Percentiles rank a stretch among this genome's conserved stretches.
These are phyloP conservation scores for Lagorchestes hirsutus DNA, from an alignment of 2,797 vertebrate species.

Conservation along the genomic window DNA sequence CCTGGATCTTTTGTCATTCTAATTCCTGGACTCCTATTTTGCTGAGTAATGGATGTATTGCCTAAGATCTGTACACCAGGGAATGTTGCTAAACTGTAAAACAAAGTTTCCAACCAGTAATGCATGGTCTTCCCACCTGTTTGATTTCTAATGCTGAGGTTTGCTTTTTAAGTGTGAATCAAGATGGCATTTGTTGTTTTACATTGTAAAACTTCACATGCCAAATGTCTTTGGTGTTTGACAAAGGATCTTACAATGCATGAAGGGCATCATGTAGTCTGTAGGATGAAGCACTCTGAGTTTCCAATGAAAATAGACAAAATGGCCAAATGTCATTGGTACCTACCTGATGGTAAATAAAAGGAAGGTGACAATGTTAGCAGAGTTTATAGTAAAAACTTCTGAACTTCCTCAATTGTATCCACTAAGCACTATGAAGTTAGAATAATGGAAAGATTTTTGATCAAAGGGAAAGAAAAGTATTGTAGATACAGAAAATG, in stretches of 20 bases:
- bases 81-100: conserved; percentile 35
- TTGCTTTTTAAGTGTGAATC: conserved; percentile 40
- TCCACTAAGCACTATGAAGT: neutral
- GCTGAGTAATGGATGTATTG: neutral
- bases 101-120: neutral
- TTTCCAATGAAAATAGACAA: conserved; percentile 14
- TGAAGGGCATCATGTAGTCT: neutral
- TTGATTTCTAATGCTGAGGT: neutral
- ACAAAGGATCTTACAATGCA: conserved; percentile 17
- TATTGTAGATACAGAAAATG: neutral
- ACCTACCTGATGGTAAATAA: neutral
- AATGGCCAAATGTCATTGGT: neutral
- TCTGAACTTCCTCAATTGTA: neutral
- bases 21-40: conserved; percentile 50
- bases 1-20: neutral
- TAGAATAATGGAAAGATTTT: neutral
- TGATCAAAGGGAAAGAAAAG: neutral
- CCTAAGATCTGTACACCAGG: conserved; percentile 36
- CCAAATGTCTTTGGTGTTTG: neutral
- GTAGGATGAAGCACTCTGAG: conserved; percentile 34
- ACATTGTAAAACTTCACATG: conserved; percentile 24
- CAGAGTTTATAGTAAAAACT: neutral
- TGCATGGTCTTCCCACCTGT: neutral
- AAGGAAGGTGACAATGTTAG: neutral
- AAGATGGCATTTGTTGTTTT: conserved; percentile 56